Conservation (phyloP, 2,888 invertebrate species). For the Nomada flava region DNA sequence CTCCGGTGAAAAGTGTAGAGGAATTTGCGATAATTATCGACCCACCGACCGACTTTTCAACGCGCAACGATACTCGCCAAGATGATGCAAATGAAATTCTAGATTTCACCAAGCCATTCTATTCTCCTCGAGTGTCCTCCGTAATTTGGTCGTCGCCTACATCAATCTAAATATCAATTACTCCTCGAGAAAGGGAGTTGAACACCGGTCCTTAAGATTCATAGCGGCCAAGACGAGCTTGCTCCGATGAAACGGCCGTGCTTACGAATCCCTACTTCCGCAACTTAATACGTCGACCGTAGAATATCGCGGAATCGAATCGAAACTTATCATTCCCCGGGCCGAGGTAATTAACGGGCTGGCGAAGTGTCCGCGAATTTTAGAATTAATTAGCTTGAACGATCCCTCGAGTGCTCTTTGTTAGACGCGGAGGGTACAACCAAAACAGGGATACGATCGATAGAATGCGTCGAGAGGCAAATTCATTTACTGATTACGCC, state of each 20-base stretch:
- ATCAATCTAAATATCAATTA: conserved; percentile 32
- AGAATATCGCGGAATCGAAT: neutral
- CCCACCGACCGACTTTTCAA: neutral
- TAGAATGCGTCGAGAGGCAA: conserved; percentile 22
- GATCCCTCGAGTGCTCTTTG: conserved; percentile 14
- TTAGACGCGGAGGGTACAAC: neutral
- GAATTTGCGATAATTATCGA: neutral
- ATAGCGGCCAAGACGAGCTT: neutral
- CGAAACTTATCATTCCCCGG: conserved; percentile 5
- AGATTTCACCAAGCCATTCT: conserved; percentile 10
- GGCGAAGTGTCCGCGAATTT: conserved; percentile 41
- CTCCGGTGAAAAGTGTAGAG: neutral
- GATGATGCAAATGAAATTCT: neutral
- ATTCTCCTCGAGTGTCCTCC: neutral
- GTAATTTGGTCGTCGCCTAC: conserved; percentile 4
- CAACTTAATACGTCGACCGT: conserved; percentile 1
- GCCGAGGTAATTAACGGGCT: conserved; percentile 8
- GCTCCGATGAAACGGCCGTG: neutral
- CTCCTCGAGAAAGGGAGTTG: neutral
- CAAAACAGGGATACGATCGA: conserved; percentile 21
- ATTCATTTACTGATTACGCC: conserved; percentile 22
- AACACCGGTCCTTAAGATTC: neutral
- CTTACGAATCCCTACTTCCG: neutral
- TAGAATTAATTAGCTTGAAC: conserved; percentile 35
- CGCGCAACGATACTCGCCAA: neutral